Evolutionary conservation across 1,140 invertebrate genomes (phyloP), one percentile per base, ranked within the genome.

Genomic region (Dendrolimus punctatus): DNA sequence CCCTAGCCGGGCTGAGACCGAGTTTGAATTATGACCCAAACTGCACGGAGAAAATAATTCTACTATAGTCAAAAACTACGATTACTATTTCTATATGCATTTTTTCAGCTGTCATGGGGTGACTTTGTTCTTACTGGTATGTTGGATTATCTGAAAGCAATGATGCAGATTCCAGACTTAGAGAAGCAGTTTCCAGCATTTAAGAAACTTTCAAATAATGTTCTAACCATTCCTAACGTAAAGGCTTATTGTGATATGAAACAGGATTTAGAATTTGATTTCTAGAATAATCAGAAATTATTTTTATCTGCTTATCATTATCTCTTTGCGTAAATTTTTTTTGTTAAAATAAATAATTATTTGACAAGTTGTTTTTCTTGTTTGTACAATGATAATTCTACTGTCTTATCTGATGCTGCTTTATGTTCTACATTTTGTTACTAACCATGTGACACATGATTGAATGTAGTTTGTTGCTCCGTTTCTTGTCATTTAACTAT

Each of bases 51-150:
- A n/a, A n/a, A n/a, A n/a, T n/a, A n/a, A n/a, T n/a, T n/a, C n/a
- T n/a, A n/a, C n/a, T n/a, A n/a, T n/a, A n/a, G n/a, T n/a, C n/a
- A n/a, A n/a, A n/a, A n/a, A n/a, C n/a, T n/a, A n/a, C n/a, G n/a
- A n/a, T n/a, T n/a, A n/a, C 23, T 23, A 48, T 8, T 6, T 37
- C 7, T 38, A 6, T 38, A 8, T 38, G 37, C 36, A 37, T n/a
- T 39, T 37, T 51, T 44, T 38, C 81, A 92, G 91, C 81, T 91
- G 40, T 91, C 91, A 40, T 92, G 91, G 91, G 88, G 88, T 8
- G 91, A 91, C 60, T 89, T 91, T 54, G 81, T 89, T 0, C 89
- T 91, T 59, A 88, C 90, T 0, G 90, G 89, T 6, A 85, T 89
- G 0, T 78, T 90, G n/a, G 90, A 91, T 46, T 88, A 87, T 64